Base-by-base conservation (phyloP, 2,888 invertebrate genomes). In the Andrena bucephala region DNA sequence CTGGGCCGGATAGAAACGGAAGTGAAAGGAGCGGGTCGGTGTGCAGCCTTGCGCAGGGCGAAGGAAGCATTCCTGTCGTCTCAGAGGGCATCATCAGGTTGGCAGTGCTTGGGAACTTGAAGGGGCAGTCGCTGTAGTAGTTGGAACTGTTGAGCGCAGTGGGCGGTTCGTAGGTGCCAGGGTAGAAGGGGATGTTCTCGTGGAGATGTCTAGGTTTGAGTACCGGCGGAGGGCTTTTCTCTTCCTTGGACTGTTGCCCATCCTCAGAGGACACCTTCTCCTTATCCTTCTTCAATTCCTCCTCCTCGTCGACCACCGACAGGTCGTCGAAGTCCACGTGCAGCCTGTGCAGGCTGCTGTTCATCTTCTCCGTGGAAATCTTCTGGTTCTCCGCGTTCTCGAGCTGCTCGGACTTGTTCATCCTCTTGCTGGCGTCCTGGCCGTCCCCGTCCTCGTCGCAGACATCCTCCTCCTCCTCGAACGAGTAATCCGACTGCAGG, bases 251-350 rank as follows among this genome's bases (percentile, higher is more conserved):
- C 16, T 71, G 85, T n/a, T 50, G 72, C 1, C 50, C 48, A 8
- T 82, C 76, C 16, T 77, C 78, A 31, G 77, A 31, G 1, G 79
- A 54, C 2, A 24, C 8, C 7, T 62, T 86, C 42, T 91, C 92
- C 71, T 89, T 92, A 4, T 92, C 91, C 74, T 92, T 94, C 29
- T 92, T 92, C 10, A 88, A 48, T 63, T 94, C 94, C 8, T 94
- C 94, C 77, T 97, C 97, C 92, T 97, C 97, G 6, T 96, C 96
- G 62, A 97, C 97, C 31, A 97, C 96, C 78, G 96, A 96, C 66
- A 97, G 95, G 92, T 97, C 96, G 93, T 97, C 97, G 94, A 97
- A 97, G 77, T 94, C 94, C 4, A 93, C 91, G 77, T 92, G 91
- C 24, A 92, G 76, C 50, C 93, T 89, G 76, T 92, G 92, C 68